phyloP scores from a whole-genome alignment of 2,113 vertebrate species.

The Coreoperca whiteheadi region DNA sequence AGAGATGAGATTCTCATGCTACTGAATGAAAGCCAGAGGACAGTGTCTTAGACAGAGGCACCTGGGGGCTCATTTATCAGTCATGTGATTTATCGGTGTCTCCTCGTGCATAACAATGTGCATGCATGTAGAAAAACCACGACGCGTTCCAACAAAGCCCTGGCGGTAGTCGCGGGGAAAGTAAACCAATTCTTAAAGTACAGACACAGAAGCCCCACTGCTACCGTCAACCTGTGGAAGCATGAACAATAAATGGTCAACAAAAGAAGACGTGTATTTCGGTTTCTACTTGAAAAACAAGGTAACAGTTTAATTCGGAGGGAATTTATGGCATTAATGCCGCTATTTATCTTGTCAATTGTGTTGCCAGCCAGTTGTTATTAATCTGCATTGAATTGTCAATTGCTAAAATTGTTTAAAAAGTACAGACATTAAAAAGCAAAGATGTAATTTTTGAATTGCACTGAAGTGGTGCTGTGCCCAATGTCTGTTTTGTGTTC shows the following conservation, averaged over 20 bases:
- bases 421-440: not conserved
- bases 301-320: no score
- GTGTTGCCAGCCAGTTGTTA: not conserved
- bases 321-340: no score
- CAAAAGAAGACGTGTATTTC: not conserved
- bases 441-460: not conserved
- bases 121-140: not conserved
- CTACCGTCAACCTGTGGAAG: not conserved
- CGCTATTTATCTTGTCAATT: no score
- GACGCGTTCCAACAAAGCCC: not conserved
- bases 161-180: not conserved
- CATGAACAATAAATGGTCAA: not conserved
- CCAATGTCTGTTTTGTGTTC: no score
- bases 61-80: conserved; percentile 2
- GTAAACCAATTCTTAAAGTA: not conserved
- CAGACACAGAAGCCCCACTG: not conserved
- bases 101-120: not conserved
- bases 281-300: no score
- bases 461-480: no score
- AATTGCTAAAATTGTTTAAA: not conserved
- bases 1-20: not conserved
- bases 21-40: not conserved
- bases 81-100: not conserved
- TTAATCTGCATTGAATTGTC: not conserved
- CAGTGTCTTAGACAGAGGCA: not conserved